These are phyloP conservation scores for Argentina silus DNA, from an alignment of 2,797 vertebrate species.

Conservation along the genomic window DNA sequence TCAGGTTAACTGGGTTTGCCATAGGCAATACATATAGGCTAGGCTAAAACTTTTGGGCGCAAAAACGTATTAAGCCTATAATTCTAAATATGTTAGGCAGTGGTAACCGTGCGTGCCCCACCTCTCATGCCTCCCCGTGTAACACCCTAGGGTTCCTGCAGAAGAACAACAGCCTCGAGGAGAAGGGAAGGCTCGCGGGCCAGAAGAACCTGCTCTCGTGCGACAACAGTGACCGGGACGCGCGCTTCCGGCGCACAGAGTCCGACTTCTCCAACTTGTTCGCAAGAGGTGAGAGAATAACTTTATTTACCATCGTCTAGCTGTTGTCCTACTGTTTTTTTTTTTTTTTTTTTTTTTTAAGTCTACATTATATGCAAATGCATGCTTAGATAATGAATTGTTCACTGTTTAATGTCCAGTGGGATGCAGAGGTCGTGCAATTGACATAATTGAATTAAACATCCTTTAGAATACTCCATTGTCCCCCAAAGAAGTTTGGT, in stretches of 20 bases:
- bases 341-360: background rate
- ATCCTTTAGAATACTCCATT: no score
- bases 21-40: background rate
- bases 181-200: slow-evolving; percentile 87
- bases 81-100: slow-evolving; percentile 72
- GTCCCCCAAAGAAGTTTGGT: no score
- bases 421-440: no score
- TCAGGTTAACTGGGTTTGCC: no score
- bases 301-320: background rate
- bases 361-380: no score
- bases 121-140: slow-evolving; percentile 77
- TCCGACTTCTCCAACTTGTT: slow-evolving; percentile 98
- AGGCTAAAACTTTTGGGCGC: slow-evolving; percentile 17
- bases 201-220: slow-evolving; percentile 88
- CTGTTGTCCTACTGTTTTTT: background rate
- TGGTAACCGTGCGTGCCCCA: slow-evolving; percentile 58
- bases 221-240: slow-evolving; percentile 88
- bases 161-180: slow-evolving; percentile 97
- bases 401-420: no score
- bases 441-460: no score
- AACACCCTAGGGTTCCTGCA: slow-evolving; percentile 93
- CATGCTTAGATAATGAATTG: no score
- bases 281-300: slow-evolving; percentile 84
- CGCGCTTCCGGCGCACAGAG: slow-evolving; percentile 88
- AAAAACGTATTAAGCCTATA: background rate